Percentiles rank a stretch among this genome's conserved stretches.
Conservation (phyloP, 2,113 vertebrate genomes). For the Scytalopus superciliaris region DNA sequence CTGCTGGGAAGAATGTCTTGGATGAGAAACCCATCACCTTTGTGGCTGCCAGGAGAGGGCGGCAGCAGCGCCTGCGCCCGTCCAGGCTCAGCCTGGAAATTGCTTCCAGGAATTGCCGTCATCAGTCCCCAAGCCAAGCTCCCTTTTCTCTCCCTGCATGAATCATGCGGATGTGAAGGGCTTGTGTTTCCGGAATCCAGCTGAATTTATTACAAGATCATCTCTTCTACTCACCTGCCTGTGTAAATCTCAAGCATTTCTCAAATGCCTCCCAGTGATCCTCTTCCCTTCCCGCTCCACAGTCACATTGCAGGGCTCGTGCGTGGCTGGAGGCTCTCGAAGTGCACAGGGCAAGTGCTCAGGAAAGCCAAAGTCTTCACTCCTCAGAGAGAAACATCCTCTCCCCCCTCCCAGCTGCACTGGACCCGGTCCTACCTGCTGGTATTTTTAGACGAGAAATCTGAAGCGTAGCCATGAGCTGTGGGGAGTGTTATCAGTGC, state of each 20-base stretch:
- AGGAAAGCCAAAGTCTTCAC: not conserved
- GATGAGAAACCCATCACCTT: not conserved
- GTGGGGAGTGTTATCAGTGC: not conserved
- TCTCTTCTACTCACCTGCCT: not conserved
- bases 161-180: not conserved
- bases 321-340: not conserved
- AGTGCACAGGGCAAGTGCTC: not conserved
- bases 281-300: not conserved
- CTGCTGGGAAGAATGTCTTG: slow-evolving; percentile 4
- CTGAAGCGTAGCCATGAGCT: not conserved
- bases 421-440: not conserved
- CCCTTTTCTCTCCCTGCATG: not conserved
- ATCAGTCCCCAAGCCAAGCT: not conserved
- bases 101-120: slow-evolving; percentile 2
- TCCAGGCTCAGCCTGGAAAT: not conserved
- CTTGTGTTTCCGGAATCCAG: not conserved
- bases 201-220: not conserved
- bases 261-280: not conserved
- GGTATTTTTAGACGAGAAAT: not conserved
- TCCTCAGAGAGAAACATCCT: not conserved
- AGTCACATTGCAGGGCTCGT: fast-evolving
- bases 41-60: slow-evolving; percentile 49
- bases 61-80: not conserved
- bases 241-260: not conserved
- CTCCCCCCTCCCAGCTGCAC: not conserved